phyloP scores from a whole-genome alignment of 2,113 vertebrate species.

The Lamprotornis superbus region DNA sequence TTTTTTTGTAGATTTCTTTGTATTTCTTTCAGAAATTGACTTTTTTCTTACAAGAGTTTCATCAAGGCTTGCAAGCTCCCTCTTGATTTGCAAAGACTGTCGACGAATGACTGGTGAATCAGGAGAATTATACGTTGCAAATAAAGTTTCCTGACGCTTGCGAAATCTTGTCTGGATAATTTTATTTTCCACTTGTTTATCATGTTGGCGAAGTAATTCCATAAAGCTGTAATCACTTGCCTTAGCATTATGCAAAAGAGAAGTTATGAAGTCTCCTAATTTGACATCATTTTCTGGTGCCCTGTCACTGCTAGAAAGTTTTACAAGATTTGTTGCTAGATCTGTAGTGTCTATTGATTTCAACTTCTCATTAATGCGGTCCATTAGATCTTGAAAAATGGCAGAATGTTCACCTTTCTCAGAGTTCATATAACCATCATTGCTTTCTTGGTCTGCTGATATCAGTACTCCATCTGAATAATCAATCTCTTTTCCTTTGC shows the following conservation, averaged over 20 bases:
- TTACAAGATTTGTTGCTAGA: slow-evolving; percentile 70
- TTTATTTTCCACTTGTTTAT: slow-evolving; percentile 80
- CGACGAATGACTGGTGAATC: slow-evolving; percentile 80
- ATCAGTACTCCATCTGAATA: slow-evolving; percentile 7
- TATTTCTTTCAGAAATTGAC: slow-evolving; percentile 69
- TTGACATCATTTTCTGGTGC: slow-evolving; percentile 76
- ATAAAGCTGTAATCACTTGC: slow-evolving; percentile 88
- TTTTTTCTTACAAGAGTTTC: slow-evolving; percentile 75
- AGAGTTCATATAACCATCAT: slow-evolving; percentile 17
- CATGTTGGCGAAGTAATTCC: slow-evolving; percentile 85
- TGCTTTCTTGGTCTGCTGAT: slow-evolving; percentile 28
- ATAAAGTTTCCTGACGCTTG: slow-evolving; percentile 84
- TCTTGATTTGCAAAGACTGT: slow-evolving; percentile 86
- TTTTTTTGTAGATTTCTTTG: slow-evolving; percentile 60
- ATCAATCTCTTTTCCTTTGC: slow-evolving; percentile 6
- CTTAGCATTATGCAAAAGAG: slow-evolving; percentile 83
- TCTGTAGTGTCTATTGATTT: slow-evolving; percentile 87
- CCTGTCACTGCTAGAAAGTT: slow-evolving; percentile 72
- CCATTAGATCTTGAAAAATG: slow-evolving; percentile 86
- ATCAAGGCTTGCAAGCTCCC: slow-evolving; percentile 84
- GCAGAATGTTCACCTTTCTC: slow-evolving; percentile 73
- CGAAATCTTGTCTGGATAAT: slow-evolving; percentile 87
- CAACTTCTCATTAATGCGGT: slow-evolving; percentile 88
- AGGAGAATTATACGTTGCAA: slow-evolving; percentile 77
- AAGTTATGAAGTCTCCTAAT: slow-evolving; percentile 88